phyloP scores from a whole-genome alignment of 2,113 vertebrate species.

The Psilopsiagon aymara region DNA sequence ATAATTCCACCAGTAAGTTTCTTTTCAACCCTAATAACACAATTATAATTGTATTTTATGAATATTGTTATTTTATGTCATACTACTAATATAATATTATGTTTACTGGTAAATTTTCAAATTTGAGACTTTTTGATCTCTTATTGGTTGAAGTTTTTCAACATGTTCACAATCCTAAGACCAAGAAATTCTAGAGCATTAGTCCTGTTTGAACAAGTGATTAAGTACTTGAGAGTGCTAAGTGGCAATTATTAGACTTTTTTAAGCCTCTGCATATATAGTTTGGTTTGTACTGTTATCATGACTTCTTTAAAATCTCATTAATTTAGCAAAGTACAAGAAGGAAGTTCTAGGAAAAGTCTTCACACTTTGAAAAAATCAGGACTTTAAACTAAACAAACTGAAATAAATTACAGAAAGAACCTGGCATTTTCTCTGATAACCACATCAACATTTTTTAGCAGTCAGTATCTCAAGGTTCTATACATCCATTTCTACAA shows the following conservation, averaged over 20 bases:
- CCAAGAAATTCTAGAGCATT: neutral
- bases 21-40: neutral
- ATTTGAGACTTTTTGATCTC: neutral
- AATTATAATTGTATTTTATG: neutral
- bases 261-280: neutral
- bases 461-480: neutral
- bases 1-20: neutral
- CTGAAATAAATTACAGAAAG: neutral
- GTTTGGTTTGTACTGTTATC: neutral
- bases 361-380: neutral
- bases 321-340: neutral
- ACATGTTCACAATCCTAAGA: neutral
- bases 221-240: neutral
- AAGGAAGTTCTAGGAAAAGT: neutral
- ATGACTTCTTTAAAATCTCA: neutral
- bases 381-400: neutral
- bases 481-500: neutral
- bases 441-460: neutral
- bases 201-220: neutral
- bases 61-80: neutral
- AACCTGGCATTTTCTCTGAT: neutral
- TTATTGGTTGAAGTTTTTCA: neutral
- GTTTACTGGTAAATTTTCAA: neutral
- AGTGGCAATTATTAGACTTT: neutral
- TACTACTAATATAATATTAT: neutral